phyloP scores from a whole-genome alignment of 92 coral and sea anemone genomes.

The Epizoanthus stellaris region DNA sequence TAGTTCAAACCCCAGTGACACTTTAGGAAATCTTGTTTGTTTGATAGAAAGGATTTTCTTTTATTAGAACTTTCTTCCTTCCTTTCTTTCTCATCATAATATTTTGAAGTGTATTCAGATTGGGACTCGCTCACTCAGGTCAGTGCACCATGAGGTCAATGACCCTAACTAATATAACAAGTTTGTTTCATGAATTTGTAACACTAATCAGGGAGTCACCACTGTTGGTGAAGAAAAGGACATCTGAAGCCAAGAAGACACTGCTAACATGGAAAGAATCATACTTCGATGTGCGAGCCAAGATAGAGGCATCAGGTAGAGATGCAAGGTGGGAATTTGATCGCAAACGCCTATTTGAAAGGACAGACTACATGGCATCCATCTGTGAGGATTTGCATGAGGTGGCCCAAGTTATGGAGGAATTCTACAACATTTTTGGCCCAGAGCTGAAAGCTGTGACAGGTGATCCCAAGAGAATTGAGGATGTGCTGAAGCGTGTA shows the following conservation, averaged over 20 bases:
- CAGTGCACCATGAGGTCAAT: neutral
- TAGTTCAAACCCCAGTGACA: no score
- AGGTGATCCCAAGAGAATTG: constrained; percentile 98
- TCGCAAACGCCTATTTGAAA: constrained; percentile 94
- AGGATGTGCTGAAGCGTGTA: constrained; percentile 95
- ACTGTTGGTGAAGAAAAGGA: constrained; percentile 80
- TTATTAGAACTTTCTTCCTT: no score
- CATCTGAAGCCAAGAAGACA: constrained; percentile 90
- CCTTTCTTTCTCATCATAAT: no score
- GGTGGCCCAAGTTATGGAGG: constrained; percentile 98
- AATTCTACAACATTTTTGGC: constrained; percentile 98
- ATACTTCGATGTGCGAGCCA: constrained; percentile 96
- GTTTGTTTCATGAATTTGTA: no score
- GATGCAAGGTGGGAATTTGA: constrained; percentile 99
- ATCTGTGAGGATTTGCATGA: constrained; percentile 94
- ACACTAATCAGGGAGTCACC: constrained; percentile 96
- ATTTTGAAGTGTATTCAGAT: no score
- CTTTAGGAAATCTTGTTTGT: no score
- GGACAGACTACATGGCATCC: constrained; percentile 98
- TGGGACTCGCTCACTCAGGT: no score
- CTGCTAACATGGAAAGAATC: constrained; percentile 94
- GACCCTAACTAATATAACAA: neutral
- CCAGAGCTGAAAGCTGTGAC: constrained; percentile 99
- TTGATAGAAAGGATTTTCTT: no score
- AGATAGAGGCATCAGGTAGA: constrained; percentile 98